These are phyloP conservation scores for Falco novaeseelandiae DNA, from an alignment of 2,797 vertebrate species.

Conservation along the genomic window DNA sequence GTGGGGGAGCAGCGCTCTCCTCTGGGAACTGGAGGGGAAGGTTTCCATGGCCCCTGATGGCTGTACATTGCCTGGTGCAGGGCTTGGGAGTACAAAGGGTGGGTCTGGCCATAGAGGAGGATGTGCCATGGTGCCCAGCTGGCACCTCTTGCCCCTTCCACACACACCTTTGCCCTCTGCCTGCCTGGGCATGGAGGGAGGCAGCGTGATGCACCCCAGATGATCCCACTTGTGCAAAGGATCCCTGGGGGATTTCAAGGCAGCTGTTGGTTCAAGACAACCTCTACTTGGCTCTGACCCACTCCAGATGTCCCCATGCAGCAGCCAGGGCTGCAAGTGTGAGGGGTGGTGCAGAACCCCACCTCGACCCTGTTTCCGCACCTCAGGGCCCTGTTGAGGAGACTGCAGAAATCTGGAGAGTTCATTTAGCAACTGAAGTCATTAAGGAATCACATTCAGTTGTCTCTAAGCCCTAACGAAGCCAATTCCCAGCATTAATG, in stretches of 20 bases:
- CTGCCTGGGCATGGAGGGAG: background rate
- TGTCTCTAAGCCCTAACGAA: conserved; percentile 16
- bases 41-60: background rate
- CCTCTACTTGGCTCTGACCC: background rate
- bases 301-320: background rate
- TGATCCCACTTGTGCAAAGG: background rate
- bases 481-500: conserved; percentile 22
- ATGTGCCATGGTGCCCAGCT: fast-evolving
- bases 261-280: background rate
- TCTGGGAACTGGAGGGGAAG: background rate
- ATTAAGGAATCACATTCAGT: conserved; percentile 16
- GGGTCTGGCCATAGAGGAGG: background rate
- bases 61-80: background rate
- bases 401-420: conserved; percentile 44
- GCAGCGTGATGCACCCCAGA: background rate
- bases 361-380: background rate
- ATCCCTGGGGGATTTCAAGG: background rate
- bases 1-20: fast-evolving
- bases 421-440: conserved; percentile 38
- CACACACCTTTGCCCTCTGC: background rate
- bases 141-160: background rate
- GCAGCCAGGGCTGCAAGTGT: background rate
- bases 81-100: background rate
- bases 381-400: background rate
- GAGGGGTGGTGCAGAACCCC: background rate